Base-by-base conservation (phyloP, 2,888 invertebrate genomes). In the Tridacna crocea region DNA sequence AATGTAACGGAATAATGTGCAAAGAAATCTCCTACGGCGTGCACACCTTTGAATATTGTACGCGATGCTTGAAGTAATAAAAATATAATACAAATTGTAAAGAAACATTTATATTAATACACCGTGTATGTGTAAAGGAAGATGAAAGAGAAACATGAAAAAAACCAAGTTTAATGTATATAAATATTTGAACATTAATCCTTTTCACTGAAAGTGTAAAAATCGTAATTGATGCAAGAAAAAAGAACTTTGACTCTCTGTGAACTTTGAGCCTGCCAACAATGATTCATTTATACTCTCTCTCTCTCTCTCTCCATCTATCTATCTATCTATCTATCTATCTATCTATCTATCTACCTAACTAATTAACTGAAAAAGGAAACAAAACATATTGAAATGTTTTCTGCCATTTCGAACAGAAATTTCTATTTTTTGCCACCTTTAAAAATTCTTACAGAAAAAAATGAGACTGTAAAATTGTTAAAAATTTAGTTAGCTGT, bases 131-230 rank as follows among this genome's bases (percentile, higher is more conserved):
- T 55, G 55, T 55, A 55, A 1, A 19, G 19, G 10, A 55, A 19
- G 55, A 55, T 55, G 55, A 55, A 55, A 55, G 36, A 36, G 36
- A 36, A 36, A 36, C 36, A 36, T 19, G 55, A 55, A 55, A 55
- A 55, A 55, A 55, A 55, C 19, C 36, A 36, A 36, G 11, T 55
- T 11, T 55, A 15, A 22, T n/a, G 47, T 47, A 51, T 70, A 70
- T 70, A 46, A 70, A 70, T 70, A 70, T 70, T 70, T 70, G 70
- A 70, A 47, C 51, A 51, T 70, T 70, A 47, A 70, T 51, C 26
- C 51, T 70, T 70, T 48, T 47, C 8, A 36, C 36, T 8, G 36
- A 36, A 36, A 36, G 36, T 36, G 8, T 36, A 36, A 36, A n/a
- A 36, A 36, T 36, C 36, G 8, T 36, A 36, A 36, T 36, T 36